Base-by-base conservation (phyloP, 2,797 vertebrate genomes). In the Prunella strophiata region DNA sequence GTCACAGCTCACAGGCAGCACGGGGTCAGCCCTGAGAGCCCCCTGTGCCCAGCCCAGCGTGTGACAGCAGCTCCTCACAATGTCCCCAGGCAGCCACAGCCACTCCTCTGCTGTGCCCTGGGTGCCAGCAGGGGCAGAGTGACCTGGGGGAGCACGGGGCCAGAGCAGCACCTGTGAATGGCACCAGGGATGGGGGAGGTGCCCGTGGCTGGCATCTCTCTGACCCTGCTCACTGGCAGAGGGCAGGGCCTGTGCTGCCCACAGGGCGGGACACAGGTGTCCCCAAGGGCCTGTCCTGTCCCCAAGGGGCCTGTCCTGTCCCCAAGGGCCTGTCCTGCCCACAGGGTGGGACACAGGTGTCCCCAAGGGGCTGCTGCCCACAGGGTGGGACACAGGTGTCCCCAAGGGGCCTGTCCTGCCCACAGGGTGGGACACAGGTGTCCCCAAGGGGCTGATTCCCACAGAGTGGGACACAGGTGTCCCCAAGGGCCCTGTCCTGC, bases 31-130 rank as follows among this genome's bases (percentile, higher is more conserved):
- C 65, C 58, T 3, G 7, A 30, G 48, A 38, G 48, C 11, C 8
- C 34, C 70, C 50, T 29, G 13, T 2, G 2, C 70, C 20, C 86
- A n/a, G 8, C 22, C 34, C 0, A 1, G 40, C 5, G 43, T 7
- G n/a, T 15, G 50, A 43, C 43, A 42, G 76, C 55, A 66, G 66
- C 85, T 81, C 3, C 1, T 26, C 34, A 22, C 27, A 12, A 38
- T 8, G 20, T 38, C 45, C 51, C 84, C 12, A 3, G 50, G 55
- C 66, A 89, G 71, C 17, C 80, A 25, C 29, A n/a, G 83, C 42
- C n/a, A 7, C 62, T 5, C 26, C 48, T 65, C 30, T 22, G 20
- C 42, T 25, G 32, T 29, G 42, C 29, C 58, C 70, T 26, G 47
- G 52, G 7, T 38, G 48, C 47, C 65, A 30, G 51, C 77, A 25